Conservation (phyloP, 2,113 vertebrate species). For the Lucifuga dentata region DNA sequence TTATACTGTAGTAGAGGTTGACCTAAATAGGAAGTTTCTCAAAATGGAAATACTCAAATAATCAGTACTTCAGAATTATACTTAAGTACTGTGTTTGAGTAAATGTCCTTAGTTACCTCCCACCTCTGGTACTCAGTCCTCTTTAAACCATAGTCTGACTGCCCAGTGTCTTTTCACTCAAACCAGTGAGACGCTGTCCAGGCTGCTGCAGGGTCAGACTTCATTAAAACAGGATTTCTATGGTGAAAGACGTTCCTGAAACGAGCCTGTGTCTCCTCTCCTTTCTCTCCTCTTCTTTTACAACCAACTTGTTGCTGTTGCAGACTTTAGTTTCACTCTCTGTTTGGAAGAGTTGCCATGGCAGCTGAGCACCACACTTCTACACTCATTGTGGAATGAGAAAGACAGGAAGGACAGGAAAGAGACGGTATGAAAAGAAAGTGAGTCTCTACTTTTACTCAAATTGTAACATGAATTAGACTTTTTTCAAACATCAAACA, state of each 20-base stretch:
- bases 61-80: no score
- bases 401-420: conserved; percentile 49
- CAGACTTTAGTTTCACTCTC: conserved; percentile 62
- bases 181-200: conserved; percentile 37
- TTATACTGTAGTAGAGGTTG: no score
- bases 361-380: conserved; percentile 72
- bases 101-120: no score
- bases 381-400: conserved; percentile 56
- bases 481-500: no score
- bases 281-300: conserved; percentile 59
- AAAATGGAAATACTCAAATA: no score
- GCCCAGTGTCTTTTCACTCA: conserved; percentile 53
- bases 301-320: conserved; percentile 75
- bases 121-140: conserved; percentile 30
- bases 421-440: conserved; percentile 16
- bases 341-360: conserved; percentile 78
- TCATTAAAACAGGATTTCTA: conserved; percentile 54
- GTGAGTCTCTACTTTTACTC: no score
- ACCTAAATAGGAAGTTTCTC: no score
- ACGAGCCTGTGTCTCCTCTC: conserved; percentile 54
- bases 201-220: conserved; percentile 25
- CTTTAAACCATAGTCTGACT: conserved; percentile 47
- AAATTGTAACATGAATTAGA: no score
- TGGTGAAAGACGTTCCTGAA: conserved; percentile 42
- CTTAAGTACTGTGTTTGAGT: no score